Base-by-base conservation (phyloP, 2,888 invertebrate genomes). In the Perizoma flavofasciatum region DNA sequence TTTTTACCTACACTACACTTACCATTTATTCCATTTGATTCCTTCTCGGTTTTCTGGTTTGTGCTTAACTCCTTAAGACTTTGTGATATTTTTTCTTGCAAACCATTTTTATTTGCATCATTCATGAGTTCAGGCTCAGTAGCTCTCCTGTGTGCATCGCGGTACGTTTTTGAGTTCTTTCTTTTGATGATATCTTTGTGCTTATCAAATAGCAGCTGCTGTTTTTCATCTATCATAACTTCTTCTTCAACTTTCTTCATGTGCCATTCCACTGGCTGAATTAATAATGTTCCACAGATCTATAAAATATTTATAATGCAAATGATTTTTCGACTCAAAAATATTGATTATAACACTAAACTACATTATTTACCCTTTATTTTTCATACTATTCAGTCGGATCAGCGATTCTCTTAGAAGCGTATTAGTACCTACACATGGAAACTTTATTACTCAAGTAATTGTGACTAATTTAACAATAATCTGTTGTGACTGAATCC, bases 241-340 rank as follows among this genome's bases (percentile, higher is more conserved):
- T 84, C 83, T 71, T 83, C 84, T 75, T 85, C 87, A 0, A 91
- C 69, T 75, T 82, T 77, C 62, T 92, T 88, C 87, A 93, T 79
- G 63, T 94, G 94, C 88, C 92, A 86, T 76, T 93, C 79, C 0
- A 95, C 93, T 0, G 95, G 95, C 65, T 94, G 93, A 45, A 94
- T 90, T 4, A 94, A 75, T 54, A 93, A 71, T 0, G 93, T 93
- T 3, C 94, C 94, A 55, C 92, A 85, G n/a, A 94, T 85, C 94
- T 94, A 58, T 49, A 71, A 81, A 56, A 37, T 37, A 37, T 4
- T 37, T 6, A 37, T 1, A 37, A 37, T 22, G 3, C 3, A 22
- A 22, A 22, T 22, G 22, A 22, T 22, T 22, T 22, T 22, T 22
- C 22, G 1, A 22, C 22, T 22, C 22, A 3, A 22, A 22, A 22